Evolutionary conservation across 1,140 invertebrate species (phyloP).

Genomic region (Mizuhopecten yessoensis): DNA sequence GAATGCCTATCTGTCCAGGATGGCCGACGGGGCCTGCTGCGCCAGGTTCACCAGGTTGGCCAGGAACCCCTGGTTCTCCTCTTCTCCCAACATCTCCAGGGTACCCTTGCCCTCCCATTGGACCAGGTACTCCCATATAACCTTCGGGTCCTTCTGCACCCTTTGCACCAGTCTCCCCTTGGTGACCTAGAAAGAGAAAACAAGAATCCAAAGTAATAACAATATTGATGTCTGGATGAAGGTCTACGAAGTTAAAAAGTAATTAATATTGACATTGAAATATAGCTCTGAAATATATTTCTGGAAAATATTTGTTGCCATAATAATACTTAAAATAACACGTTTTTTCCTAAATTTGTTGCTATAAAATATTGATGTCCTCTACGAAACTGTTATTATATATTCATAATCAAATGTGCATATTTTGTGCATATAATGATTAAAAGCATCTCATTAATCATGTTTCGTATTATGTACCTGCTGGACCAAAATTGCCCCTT

Average conservation of each 20-base stretch:
- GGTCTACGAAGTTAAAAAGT: too few species aligned
- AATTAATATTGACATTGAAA: too few species aligned
- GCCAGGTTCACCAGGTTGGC: not conserved
- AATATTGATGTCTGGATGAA: too few species aligned
- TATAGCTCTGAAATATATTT: too few species aligned
- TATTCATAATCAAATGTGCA: too few species aligned
- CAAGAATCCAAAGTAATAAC: not conserved
- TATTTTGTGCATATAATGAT: too few species aligned
- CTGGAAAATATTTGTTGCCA: too few species aligned
- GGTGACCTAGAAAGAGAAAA: not conserved
- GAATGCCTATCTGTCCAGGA: not conserved
- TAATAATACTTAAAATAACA: too few species aligned
- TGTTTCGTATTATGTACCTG: constrained; percentile 12
- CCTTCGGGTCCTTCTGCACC: not conserved
- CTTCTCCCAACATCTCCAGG: not conserved
- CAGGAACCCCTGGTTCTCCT: not conserved
- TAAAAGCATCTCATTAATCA: too few species aligned
- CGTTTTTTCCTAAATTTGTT: too few species aligned
- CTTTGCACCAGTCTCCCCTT: not conserved
- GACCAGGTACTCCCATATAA: not conserved
- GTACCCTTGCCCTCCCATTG: not conserved
- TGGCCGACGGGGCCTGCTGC: not conserved
- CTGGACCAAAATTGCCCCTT: not conserved
- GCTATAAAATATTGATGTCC: too few species aligned
- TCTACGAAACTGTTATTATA: too few species aligned